Evolutionary conservation across 2,888 invertebrate species (phyloP), one percentile per base, ranked within the genome.

Genomic region (Odontocerum albicorne): DNA sequence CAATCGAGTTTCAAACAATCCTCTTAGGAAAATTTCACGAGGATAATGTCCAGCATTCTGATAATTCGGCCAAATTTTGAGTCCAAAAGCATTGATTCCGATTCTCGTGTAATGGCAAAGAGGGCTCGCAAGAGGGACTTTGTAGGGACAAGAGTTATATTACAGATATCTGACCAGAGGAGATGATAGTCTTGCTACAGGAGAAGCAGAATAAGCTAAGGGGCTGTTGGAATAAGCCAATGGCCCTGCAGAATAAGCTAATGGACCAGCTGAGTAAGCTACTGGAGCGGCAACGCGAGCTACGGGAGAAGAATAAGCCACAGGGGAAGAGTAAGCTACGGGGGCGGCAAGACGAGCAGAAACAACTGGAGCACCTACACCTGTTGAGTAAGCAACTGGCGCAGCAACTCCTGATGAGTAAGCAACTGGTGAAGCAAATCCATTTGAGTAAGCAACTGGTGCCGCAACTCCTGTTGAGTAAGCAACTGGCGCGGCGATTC

Each of bases 381-480:
- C n/a, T 2, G 31, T 20, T 8, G 55, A 49, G 13, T 50, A 50
- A 12, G 49, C 50, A 1, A 55, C 12, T n/a, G 55, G 55, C n/a
- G 55, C 36, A 22, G 55, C 55, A 8, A 53, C 17, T 7, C 32
- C 43, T 1, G 55, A 44, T 13, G 44, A 33, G 38, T 59, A 43
- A 42, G 62, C 62, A n/a, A 61, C 55, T 36, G 55, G 47, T 39
- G 49, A 32, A 20, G 49, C 44, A 8, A 31, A 40, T 12, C 17
- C 21, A 1, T 39, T 12, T 4, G 39, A 31, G 15, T 35, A 20
- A 21, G 46, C 39, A 12, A 20, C 45, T 15, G 20, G 57, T 19
- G 65, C 45, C 2, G 45, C 44, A 46, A n/a, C n/a, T n/a, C n/a
- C n/a, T n/a, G n/a, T n/a, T n/a, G 57, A 45, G 39, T 57, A 57